Base-by-base conservation (phyloP, 2,888 invertebrate species). In the Eucriotettix oculatus region DNA sequence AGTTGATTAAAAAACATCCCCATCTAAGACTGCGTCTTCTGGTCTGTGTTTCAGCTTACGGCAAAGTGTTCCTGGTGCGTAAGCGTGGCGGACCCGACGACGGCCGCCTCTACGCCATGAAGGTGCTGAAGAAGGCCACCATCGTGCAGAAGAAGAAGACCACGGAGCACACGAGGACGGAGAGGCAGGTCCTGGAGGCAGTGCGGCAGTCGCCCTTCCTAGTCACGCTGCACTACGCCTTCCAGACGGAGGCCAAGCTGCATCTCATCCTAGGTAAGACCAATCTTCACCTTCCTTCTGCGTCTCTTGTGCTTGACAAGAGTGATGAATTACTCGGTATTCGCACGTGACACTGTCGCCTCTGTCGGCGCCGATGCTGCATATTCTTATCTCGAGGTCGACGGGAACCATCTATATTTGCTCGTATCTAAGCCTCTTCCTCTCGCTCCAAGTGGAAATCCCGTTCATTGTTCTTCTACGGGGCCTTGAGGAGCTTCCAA, bases 201-300 rank as follows among this genome's bases (percentile, higher is more conserved):
- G 91, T 98, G 63, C 81, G 95, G 66, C 88, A 91, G 72, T 89
- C 92, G 70, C 97, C 97, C 58, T 98, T 97, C 77, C 83, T 98
- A 66, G 96, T 97, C 68, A 95, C 94, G 52, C 81, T 98, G 66
- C 94, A 95, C 76, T 98, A 98, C 76, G 98, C 98, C 72, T 98
- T 98, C 81, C 97, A 98, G 77, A 95, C 96, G 10, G 92, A 96
- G 70, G 87, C 94, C 59, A 97, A 96, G 76, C 81, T 98, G 66
- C 95, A 97, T 77, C 85, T 98, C 67, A 94, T 98, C 68, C 82
- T 98, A 71, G 96, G 97, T 96, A 76, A 84, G 85, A n/a, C n/a
- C n/a, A n/a, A n/a, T n/a, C 78, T 16, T n/a, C n/a, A n/a, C n/a
- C n/a, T n/a, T n/a, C n/a, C n/a, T n/a, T n/a, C n/a, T n/a, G n/a